Conservation (phyloP, 1,140 invertebrate species). For the Chironomus tepperi region DNA sequence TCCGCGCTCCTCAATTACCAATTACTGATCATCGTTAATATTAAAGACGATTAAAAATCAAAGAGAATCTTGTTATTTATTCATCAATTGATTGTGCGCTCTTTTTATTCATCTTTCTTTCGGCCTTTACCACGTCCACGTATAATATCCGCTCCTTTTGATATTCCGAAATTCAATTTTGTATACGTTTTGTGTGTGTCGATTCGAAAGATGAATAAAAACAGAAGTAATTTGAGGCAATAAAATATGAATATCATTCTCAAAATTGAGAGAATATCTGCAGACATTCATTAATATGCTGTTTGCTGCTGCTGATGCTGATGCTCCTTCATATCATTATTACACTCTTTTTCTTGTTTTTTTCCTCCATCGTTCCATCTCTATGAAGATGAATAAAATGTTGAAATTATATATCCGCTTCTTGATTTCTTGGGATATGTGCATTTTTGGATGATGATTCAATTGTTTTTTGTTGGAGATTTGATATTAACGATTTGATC, state of each 20-base stretch:
- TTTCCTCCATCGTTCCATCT: not conserved
- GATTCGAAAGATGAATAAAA: not conserved
- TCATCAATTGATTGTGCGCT: slow-evolving; percentile 20
- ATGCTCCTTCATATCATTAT: slow-evolving; percentile 1
- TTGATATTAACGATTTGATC: too few relatives aligned
- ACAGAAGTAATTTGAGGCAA: slow-evolving; percentile 19
- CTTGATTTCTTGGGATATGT: too few relatives aligned
- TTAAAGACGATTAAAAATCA: slow-evolving; percentile 21
- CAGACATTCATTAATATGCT: slow-evolving; percentile 16
- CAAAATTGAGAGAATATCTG: not conserved
- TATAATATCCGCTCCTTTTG: not conserved
- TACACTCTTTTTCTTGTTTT: not conserved
- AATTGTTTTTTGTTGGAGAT: too few relatives aligned
- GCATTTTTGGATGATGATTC: too few relatives aligned
- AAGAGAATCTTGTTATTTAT: slow-evolving; percentile 22
- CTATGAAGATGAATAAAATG: too few relatives aligned
- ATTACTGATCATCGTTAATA: slow-evolving; percentile 22
- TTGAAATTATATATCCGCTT: too few relatives aligned
- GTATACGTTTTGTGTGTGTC: not conserved
- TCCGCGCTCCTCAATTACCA: slow-evolving; percentile 4
- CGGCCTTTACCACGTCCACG: not conserved
- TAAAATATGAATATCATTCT: slow-evolving; percentile 24
- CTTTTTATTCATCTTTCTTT: not conserved
- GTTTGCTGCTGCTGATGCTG: not conserved
- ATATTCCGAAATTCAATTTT: not conserved